phyloP scores from a whole-genome alignment of 2,888 invertebrate genomes.

The Sarcophaga carnaria region DNA sequence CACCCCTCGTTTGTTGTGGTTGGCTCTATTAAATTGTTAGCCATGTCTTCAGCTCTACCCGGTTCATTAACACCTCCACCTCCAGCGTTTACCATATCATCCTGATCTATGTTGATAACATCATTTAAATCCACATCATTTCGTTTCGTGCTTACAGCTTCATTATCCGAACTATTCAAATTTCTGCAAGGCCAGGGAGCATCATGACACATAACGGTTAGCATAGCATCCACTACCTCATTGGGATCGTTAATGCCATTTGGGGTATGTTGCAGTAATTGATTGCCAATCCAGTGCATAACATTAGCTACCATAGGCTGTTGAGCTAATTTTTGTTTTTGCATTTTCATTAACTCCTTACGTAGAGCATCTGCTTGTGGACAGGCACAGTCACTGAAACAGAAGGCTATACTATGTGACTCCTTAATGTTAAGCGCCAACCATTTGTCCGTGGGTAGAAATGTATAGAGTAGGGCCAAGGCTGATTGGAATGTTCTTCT shows the following conservation, averaged over 20 bases:
- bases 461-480: constrained; percentile 88
- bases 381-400: constrained; percentile 93
- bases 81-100: constrained; percentile 74
- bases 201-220: constrained; percentile 92
- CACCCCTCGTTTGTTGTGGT: constrained; percentile 81
- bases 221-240: constrained; percentile 87
- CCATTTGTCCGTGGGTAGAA: constrained; percentile 87
- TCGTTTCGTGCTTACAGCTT: constrained; percentile 63
- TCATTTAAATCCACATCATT: constrained; percentile 78
- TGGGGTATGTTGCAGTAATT: constrained; percentile 86
- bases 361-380: constrained; percentile 83
- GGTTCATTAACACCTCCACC: constrained; percentile 68
- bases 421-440: constrained; percentile 87
- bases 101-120: constrained; percentile 82
- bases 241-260: constrained; percentile 85
- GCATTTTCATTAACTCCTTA: constrained; percentile 82
- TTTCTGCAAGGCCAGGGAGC: constrained; percentile 88
- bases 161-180: constrained; percentile 58
- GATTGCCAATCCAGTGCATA: constrained; percentile 85
- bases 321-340: constrained; percentile 86
- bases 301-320: constrained; percentile 88
- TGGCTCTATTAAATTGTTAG: constrained; percentile 52
- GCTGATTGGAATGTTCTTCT: constrained; percentile 95
- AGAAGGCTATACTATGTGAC: constrained; percentile 91
- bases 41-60: constrained; percentile 72